These are phyloP conservation scores for Ormia ochracea DNA, from an alignment of 2,888 invertebrate species.

Conservation along the genomic window DNA sequence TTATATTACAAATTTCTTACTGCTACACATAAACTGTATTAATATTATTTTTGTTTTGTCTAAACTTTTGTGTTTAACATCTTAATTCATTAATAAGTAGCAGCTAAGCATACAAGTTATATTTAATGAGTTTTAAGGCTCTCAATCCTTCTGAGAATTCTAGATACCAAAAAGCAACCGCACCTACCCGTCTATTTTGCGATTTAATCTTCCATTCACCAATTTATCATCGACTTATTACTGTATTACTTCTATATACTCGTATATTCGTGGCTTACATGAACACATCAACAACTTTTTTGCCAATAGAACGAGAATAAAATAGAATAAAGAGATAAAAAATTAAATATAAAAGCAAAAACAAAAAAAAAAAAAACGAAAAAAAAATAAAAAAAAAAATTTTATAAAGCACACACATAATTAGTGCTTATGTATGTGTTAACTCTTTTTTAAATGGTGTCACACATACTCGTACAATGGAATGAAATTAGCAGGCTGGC, in stretches of 20 bases:
- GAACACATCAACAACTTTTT: neutral
- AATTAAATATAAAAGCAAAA: neutral
- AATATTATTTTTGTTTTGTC: conserved; percentile 24
- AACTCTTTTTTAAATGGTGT: conserved; percentile 51
- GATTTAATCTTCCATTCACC: neutral
- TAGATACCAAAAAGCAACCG: neutral
- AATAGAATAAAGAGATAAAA: neutral
- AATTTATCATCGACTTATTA: conserved; percentile 2
- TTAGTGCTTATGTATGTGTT: conserved; percentile 50
- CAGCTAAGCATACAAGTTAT: neutral
- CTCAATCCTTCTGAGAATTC: conserved; percentile 43
- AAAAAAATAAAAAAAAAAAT: neutral
- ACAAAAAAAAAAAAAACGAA: neutral
- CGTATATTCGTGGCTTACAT: neutral
- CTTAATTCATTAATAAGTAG: conserved; percentile 5
- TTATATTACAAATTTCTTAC: neutral
- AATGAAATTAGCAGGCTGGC: neutral
- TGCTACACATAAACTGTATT: conserved; percentile 49
- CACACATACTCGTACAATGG: conserved; percentile 18
- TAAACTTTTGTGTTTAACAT: conserved; percentile 17
- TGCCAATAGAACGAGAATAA: conserved; percentile 2
- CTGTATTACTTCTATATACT: too few species aligned
- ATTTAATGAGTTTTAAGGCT: conserved; percentile 54
- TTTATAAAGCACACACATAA: neutral
- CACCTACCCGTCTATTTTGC: neutral